Percentiles rank a stretch among this genome's conserved stretches.
Evolutionary conservation across 2,888 invertebrate genomes (phyloP).

Genomic region (Dryococelus australis): DNA sequence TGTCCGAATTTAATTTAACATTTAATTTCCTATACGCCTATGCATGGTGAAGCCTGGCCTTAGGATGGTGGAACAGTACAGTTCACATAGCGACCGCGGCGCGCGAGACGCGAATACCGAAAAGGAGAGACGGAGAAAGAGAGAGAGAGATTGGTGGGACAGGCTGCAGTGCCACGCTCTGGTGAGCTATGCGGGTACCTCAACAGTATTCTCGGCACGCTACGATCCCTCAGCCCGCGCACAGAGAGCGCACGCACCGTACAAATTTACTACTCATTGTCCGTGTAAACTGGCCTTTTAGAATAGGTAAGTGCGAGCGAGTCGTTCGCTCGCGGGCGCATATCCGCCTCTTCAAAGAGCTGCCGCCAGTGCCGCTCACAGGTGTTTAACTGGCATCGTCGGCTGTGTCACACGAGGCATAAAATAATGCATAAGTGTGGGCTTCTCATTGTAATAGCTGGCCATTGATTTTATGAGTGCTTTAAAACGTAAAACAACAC

Average conservation of each 20-base stretch:
- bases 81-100: neutral
- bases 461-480: too few relatives aligned
- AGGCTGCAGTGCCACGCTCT: neutral
- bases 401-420: too few relatives aligned
- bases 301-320: neutral
- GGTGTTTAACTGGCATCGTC: too few relatives aligned
- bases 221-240: neutral
- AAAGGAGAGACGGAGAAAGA: neutral
- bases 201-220: neutral
- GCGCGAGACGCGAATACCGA: neutral
- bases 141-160: neutral
- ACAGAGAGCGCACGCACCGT: neutral
- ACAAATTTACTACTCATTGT: slow-evolving; percentile 1
- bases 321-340: neutral
- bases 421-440: too few relatives aligned
- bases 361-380: neutral
- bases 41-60: too few relatives aligned
- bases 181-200: neutral
- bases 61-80: too few relatives aligned
- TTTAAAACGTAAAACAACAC: too few relatives aligned
- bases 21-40: too few relatives aligned
- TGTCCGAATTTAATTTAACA: too few relatives aligned
- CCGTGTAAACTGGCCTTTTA: neutral
- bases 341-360: neutral
- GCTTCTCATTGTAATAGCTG: too few relatives aligned